Conservation (phyloP, 2,888 invertebrate genomes). For the Leistus spinibarbis region DNA sequence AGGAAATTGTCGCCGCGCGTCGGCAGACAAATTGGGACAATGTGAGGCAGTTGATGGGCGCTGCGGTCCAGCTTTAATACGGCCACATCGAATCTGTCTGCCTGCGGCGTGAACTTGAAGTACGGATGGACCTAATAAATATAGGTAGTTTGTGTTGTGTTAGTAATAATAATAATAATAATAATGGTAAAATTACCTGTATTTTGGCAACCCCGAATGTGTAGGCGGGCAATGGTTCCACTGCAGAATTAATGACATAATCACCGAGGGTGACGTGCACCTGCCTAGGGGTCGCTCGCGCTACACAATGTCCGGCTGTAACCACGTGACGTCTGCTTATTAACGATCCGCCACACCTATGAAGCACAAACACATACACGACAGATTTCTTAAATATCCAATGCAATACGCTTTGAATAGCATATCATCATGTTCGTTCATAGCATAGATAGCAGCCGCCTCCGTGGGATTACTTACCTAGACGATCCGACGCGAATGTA, state of each 20-base stretch:
- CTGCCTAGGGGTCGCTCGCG: constrained; percentile 86
- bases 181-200: constrained; percentile 73
- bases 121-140: constrained; percentile 80
- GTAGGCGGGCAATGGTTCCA: constrained; percentile 88
- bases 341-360: constrained; percentile 88
- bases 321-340: constrained; percentile 91
- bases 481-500: constrained; percentile 93
- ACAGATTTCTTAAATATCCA: not conserved
- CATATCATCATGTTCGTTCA: not conserved
- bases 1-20: constrained; percentile 88
- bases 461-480: constrained; percentile 60
- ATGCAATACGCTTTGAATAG: not conserved
- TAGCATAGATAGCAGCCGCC: not conserved
- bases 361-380: constrained; percentile 42
- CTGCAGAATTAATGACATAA: constrained; percentile 92
- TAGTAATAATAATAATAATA: no score
- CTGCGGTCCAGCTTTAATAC: constrained; percentile 85
- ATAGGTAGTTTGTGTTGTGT: constrained; percentile 8
- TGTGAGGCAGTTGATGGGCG: constrained; percentile 90
- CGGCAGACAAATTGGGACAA: constrained; percentile 89
- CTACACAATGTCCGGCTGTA: constrained; percentile 93
- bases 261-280: constrained; percentile 91
- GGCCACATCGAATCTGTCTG: constrained; percentile 89
- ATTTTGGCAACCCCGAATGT: constrained; percentile 91
- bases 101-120: constrained; percentile 92